These are phyloP conservation scores for Sarcoramphus papa DNA, from an alignment of 2,797 vertebrate species.

Conservation along the genomic window DNA sequence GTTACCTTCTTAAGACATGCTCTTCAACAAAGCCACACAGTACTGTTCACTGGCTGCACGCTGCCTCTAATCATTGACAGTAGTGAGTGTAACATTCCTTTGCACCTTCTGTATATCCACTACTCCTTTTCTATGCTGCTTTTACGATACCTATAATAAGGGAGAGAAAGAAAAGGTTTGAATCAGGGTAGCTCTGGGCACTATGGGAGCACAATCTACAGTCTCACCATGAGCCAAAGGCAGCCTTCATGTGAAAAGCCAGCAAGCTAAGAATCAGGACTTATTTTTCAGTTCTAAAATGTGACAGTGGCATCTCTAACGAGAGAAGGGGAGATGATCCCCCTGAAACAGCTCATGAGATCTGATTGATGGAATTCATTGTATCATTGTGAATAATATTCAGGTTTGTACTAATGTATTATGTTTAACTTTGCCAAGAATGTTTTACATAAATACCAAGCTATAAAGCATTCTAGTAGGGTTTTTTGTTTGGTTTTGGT, in stretches of 20 bases:
- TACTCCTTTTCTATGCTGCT: constrained; percentile 23
- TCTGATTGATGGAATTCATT: constrained; percentile 6
- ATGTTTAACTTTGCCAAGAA: constrained; percentile 65
- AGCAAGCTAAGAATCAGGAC: background rate
- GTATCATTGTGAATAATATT: constrained; percentile 61
- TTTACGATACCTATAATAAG: background rate
- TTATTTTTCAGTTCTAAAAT: background rate
- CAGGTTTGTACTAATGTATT: constrained; percentile 72
- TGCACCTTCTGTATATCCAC: background rate
- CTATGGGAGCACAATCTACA: background rate
- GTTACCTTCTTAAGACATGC: background rate
- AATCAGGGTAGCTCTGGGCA: background rate
- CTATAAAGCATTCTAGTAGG: background rate
- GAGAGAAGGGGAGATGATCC: background rate
- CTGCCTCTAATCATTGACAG: background rate
- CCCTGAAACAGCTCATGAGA: background rate
- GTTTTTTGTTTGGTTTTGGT: background rate
- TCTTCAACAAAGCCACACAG: background rate
- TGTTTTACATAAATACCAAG: constrained; percentile 68
- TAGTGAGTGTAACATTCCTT: background rate
- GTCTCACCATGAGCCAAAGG: background rate
- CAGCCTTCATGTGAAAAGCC: background rate
- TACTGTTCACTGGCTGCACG: background rate
- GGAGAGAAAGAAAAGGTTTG: background rate
- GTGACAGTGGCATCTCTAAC: constrained; percentile 60